Base-by-base conservation (phyloP, 2,113 vertebrate genomes). In the Sigmodon hispidus region DNA sequence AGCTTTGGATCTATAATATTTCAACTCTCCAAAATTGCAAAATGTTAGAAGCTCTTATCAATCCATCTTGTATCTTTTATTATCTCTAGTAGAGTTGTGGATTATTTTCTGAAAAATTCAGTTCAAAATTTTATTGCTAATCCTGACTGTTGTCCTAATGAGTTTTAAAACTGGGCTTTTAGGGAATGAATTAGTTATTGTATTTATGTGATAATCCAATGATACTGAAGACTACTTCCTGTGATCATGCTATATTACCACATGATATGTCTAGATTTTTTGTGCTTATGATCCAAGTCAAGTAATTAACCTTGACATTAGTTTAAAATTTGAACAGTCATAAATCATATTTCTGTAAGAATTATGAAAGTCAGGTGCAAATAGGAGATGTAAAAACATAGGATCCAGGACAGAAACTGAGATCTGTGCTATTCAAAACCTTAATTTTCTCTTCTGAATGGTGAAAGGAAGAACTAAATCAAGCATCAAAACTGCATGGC, bases 251-350 rank as follows among this genome's bases (percentile, higher is more conserved):
- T 87, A 21, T 97, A 72, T 81, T 95, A 48, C 94, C 86, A 72
- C 45, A 75, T 95, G 89, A 48, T 76, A 92, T 90, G 72, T 43
- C 21, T 84, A 91, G 77, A 96, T 95, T 97, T 94, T 96, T 97
- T 95, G 87, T 70, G 61, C 69, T 83, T 69, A 43, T 22, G 24
- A 94, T 67, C 61, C 61, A 89, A 96, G 73, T 59, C 83, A 95
- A 67, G n/a, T 95, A 77, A 89, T 94, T 97, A 92, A 97, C 72
- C 87, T 97, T 96, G 93, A 97, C 94, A 95, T 63, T 67, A 96
- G 79, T 88, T 96, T 96, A 95, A 91, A 87, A 96, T 87, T 77
- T 96, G 72, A 89, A 87, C 91, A 80, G 63, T 67, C 69, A 61
- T 94, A 96, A 96, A 87, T 96, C 89, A 84, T 94, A 84, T 96